Evolutionary conservation across 2,797 vertebrate species (phyloP).

Genomic region (Acrossocheilus fasciatus): DNA sequence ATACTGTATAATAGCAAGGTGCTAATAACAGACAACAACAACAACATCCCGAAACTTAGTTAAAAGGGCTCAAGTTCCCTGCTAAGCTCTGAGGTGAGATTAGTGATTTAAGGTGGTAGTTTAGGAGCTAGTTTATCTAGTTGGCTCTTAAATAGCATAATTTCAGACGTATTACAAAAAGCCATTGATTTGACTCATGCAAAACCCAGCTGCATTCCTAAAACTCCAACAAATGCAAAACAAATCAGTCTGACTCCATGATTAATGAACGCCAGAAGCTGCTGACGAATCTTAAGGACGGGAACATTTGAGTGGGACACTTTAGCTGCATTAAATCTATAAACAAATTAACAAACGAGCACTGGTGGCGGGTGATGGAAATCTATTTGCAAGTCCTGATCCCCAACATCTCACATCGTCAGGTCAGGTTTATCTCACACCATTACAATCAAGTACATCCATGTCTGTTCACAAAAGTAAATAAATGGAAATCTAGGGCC

Average conservation of each 20-base stretch:
- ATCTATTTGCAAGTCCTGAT: not conserved
- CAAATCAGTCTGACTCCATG: not conserved
- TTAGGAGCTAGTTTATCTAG: not conserved
- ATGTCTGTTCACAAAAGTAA: not conserved
- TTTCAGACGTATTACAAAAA: not conserved
- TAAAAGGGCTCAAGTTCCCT: not conserved
- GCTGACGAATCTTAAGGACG: not conserved
- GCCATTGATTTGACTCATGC: slow-evolving; percentile 34
- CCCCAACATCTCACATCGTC: not conserved
- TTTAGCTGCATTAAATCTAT: not conserved
- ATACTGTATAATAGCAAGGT: too few species aligned
- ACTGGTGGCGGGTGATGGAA: not conserved
- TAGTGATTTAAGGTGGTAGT: not conserved
- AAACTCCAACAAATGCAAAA: not conserved
- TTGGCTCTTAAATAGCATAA: not conserved
- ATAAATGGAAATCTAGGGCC: not conserved
- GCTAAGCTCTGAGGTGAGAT: not conserved
- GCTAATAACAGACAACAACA: not conserved
- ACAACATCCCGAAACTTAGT: not conserved
- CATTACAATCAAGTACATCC: not conserved
- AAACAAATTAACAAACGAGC: not conserved
- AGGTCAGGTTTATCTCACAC: not conserved
- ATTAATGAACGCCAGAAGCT: slow-evolving; percentile 4
- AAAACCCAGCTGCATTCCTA: not conserved
- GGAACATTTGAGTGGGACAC: not conserved